Evolutionary conservation across 1,140 invertebrate genomes (phyloP).

Genomic region (Musca domestica): DNA sequence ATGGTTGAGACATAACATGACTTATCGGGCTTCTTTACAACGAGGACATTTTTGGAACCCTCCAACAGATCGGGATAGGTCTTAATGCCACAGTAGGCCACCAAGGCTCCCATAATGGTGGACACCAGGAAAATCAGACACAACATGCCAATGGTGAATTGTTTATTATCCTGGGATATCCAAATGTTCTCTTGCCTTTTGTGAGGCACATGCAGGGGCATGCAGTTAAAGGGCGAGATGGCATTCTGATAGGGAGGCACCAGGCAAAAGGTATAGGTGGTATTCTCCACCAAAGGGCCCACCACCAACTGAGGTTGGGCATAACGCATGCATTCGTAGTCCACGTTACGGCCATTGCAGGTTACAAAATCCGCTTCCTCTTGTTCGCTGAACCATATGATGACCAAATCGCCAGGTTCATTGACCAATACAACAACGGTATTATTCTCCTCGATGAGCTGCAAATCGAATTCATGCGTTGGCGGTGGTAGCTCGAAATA

Average conservation of each 20-base stretch:
- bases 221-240: constrained; percentile 36
- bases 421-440: constrained; percentile 30
- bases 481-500: constrained; percentile 32
- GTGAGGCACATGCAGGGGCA: constrained; percentile 32
- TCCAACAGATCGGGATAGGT: constrained; percentile 37
- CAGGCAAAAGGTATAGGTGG: constrained; percentile 41
- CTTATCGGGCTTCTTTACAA: constrained; percentile 36
- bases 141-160: constrained; percentile 38
- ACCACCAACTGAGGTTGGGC: constrained; percentile 15
- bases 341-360: background rate
- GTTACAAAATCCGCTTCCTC: background rate
- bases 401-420: constrained; percentile 19
- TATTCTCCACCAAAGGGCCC: constrained; percentile 24
- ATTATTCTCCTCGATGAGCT: constrained; percentile 24
- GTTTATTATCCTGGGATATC: constrained; percentile 33
- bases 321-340: constrained; percentile 37
- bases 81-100: constrained; percentile 38
- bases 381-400: constrained; percentile 38
- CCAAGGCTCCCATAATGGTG: constrained; percentile 31
- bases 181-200: constrained; percentile 15
- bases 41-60: constrained; percentile 39
- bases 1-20: constrained; percentile 36
- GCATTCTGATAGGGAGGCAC: constrained; percentile 22
- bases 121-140: constrained; percentile 37
- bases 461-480: constrained; percentile 32